Conservation (phyloP, 2,888 invertebrate species). For the Saturnia japonica region DNA sequence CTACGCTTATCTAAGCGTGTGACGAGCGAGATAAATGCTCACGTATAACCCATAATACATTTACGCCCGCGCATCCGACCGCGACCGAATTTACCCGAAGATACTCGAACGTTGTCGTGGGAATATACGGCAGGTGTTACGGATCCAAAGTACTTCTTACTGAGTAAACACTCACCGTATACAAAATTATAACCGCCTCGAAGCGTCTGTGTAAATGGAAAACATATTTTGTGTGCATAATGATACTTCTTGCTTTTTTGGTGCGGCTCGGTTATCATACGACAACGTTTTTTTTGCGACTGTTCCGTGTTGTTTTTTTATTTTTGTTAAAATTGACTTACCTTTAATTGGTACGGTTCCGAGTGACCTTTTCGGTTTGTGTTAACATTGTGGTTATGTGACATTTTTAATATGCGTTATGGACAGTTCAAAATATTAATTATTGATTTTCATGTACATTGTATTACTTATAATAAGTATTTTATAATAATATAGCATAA, state of each 20-base stretch:
- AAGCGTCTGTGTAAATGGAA: slow-evolving; percentile 80
- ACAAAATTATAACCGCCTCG: slow-evolving; percentile 81
- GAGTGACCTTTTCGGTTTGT: slow-evolving; percentile 52
- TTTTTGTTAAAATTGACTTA: slow-evolving; percentile 67
- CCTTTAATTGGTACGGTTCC: slow-evolving; percentile 67
- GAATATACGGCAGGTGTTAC: slow-evolving; percentile 81
- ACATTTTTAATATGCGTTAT: slow-evolving; percentile 28
- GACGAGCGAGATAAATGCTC: slow-evolving; percentile 48
- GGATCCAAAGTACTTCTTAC: slow-evolving; percentile 78
- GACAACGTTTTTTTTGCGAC: slow-evolving; percentile 68
- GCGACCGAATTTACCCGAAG: slow-evolving; percentile 58
- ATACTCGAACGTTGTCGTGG: slow-evolving; percentile 70
- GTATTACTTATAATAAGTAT: slow-evolving; percentile 29
- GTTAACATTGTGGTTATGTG: slow-evolving; percentile 31
- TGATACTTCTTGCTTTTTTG: slow-evolving; percentile 80
- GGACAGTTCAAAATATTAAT: slow-evolving; percentile 36
- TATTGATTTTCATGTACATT: slow-evolving; percentile 18
- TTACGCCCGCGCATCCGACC: slow-evolving; percentile 58
- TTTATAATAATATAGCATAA: neutral
- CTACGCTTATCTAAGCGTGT: slow-evolving; percentile 58
- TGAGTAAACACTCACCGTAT: slow-evolving; percentile 80
- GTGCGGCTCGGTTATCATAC: slow-evolving; percentile 69
- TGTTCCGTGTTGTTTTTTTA: slow-evolving; percentile 55
- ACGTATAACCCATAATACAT: slow-evolving; percentile 42
- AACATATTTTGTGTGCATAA: slow-evolving; percentile 82